Conservation (phyloP, 2,888 invertebrate species). For the Penaeus monodon region DNA sequence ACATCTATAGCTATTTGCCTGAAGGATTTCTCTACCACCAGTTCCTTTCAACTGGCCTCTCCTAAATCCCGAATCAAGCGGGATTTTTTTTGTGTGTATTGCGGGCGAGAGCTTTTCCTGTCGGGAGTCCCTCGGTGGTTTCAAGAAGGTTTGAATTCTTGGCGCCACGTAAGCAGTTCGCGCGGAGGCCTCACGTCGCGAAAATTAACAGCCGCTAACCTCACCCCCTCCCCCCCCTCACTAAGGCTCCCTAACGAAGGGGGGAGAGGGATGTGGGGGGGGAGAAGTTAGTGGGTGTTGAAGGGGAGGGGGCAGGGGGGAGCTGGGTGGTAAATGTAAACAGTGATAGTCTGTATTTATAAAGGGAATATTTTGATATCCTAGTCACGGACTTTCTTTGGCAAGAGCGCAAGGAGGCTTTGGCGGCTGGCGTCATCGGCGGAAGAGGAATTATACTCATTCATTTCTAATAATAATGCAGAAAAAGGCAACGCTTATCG, state of each 20-base stretch:
- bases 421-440: not conserved
- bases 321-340: slow-evolving; percentile 33
- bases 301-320: slow-evolving; percentile 16
- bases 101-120: slow-evolving; percentile 19
- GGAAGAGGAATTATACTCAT: no score
- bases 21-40: slow-evolving; percentile 26
- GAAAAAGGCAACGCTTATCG: no score
- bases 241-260: not conserved
- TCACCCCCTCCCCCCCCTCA: not conserved
- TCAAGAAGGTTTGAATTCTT: not conserved
- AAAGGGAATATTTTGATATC: slow-evolving; percentile 46
- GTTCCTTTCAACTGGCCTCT: slow-evolving; percentile 14
- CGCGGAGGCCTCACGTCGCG: not conserved
- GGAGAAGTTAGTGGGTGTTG: slow-evolving; percentile 6
- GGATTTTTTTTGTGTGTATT: slow-evolving; percentile 20
- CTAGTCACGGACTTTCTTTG: not conserved
- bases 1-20: slow-evolving; percentile 45
- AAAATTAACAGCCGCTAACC: slow-evolving; percentile 13
- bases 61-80: slow-evolving; percentile 28
- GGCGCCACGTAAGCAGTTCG: not conserved
- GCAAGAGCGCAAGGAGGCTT: not conserved
- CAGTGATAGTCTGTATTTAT: slow-evolving; percentile 49
- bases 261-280: not conserved
- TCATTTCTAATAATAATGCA: no score
- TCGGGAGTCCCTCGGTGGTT: not conserved